Conservation (phyloP, 2,113 vertebrate species). For the Callorhinus ursinus region DNA sequence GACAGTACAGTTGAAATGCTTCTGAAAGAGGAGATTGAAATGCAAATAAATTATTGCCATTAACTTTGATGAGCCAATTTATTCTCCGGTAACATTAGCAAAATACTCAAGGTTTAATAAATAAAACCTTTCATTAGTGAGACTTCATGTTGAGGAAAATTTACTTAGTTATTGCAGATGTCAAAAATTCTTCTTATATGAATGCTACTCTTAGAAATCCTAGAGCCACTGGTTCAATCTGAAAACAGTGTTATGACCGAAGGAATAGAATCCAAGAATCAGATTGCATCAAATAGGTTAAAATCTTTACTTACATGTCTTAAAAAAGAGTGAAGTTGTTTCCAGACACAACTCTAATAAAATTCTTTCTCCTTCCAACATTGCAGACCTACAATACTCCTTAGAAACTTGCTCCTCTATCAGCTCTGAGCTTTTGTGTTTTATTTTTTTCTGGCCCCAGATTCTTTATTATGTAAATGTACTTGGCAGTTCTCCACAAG, state of each 20-base stretch:
- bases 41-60: neutral
- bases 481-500: neutral
- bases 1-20: neutral
- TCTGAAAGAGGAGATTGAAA: neutral
- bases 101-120: neutral
- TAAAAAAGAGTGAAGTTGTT: neutral
- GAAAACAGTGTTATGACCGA: neutral
- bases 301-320: neutral
- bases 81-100: neutral
- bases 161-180: neutral
- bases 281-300: neutral
- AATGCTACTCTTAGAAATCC: neutral
- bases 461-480: neutral
- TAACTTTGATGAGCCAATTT: neutral
- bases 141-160: neutral
- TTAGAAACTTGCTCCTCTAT: neutral
- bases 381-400: neutral
- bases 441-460: neutral
- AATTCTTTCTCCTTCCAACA: neutral
- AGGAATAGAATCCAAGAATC: neutral
- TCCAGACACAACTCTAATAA: neutral
- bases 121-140: neutral
- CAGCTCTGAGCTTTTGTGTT: neutral
- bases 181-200: neutral
- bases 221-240: neutral